Evolutionary conservation across 2,797 vertebrate genomes (phyloP), one percentile per base, ranked within the genome.

Genomic region (Vireo griseus): DNA sequence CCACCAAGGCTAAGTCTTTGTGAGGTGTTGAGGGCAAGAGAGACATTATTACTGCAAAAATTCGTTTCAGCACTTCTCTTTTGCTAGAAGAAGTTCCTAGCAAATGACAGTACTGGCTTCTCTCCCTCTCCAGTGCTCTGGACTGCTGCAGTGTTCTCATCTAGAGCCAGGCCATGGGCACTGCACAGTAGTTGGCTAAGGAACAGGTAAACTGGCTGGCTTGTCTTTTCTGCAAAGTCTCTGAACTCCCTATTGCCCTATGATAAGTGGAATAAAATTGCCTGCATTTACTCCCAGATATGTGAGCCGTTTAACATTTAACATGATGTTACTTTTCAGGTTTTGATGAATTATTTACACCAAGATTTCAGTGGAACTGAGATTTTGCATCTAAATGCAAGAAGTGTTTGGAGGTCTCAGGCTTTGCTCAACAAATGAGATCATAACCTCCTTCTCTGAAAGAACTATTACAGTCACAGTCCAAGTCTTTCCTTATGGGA

Each of bases 141-240:
- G 33, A 65, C 47, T 69, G 39, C 40, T 65, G 3, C 37, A 7
- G 40, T 17, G 25, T 2, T 48, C 35, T 57, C 39, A 22, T 4
- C 22, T 10, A 7, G 59, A 29, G 40, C 26, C 22, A 8, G 47
- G 33, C 40, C 6, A 2, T 9, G 21, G 50, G 16, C 21, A 21
- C 9, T 2, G 3, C 2, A 0, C 3, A 47, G 15, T 7, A n/a
- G 5, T 7, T 37, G 51, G 44, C 47, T n/a, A 3, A 66, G 28
- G 40, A 77, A 5, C 14, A n/a, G 21, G 39, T 8, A 7, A 42
- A 59, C 6, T 51, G 3, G 0, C 33, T 58, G 33, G 5, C 33
- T 79, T 59, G 50, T 39, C 11, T 5, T 16, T 91, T 72, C 40
- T 62, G 3, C 28, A 22, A 5, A 22, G 17, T 10, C 44, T 57